phyloP scores from a whole-genome alignment of 2,113 vertebrate genomes.

The Desmodus rotundus region DNA sequence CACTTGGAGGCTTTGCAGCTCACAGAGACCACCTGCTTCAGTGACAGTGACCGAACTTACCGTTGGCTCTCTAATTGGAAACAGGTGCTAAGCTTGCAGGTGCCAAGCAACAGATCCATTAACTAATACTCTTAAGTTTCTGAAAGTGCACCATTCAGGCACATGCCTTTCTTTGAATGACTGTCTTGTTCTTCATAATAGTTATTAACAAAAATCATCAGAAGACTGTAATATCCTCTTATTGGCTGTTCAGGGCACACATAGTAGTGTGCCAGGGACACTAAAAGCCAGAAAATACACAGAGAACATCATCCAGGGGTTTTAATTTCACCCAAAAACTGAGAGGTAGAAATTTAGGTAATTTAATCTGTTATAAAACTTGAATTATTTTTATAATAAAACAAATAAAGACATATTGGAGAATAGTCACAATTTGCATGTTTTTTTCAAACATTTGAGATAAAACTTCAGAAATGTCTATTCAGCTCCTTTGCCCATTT shows the following conservation, averaged over 20 bases:
- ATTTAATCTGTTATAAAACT: not conserved
- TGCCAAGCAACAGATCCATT: not conserved
- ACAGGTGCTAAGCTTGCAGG: not conserved
- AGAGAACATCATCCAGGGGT: not conserved
- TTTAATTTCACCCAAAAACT: not conserved
- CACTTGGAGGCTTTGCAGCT: not conserved
- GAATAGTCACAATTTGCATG: not conserved
- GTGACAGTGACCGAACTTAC: not conserved
- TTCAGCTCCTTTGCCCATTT: not conserved
- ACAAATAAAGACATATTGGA: not conserved
- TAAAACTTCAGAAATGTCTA: not conserved
- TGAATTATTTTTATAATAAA: not conserved
- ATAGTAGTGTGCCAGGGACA: not conserved
- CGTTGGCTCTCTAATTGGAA: not conserved
- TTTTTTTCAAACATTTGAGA: not conserved
- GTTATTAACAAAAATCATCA: not conserved
- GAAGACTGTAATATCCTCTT: not conserved
- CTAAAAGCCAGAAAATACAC: not conserved
- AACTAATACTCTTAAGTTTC: not conserved
- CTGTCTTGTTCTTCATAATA: not conserved
- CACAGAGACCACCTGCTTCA: not conserved
- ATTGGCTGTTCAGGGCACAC: rapidly evolving
- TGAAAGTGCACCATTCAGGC: not conserved
- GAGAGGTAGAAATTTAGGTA: not conserved
- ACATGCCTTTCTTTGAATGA: not conserved